Evolutionary conservation across 2,888 invertebrate species (phyloP), one percentile per base, ranked within the genome.

Genomic region (Eledona agricola): DNA sequence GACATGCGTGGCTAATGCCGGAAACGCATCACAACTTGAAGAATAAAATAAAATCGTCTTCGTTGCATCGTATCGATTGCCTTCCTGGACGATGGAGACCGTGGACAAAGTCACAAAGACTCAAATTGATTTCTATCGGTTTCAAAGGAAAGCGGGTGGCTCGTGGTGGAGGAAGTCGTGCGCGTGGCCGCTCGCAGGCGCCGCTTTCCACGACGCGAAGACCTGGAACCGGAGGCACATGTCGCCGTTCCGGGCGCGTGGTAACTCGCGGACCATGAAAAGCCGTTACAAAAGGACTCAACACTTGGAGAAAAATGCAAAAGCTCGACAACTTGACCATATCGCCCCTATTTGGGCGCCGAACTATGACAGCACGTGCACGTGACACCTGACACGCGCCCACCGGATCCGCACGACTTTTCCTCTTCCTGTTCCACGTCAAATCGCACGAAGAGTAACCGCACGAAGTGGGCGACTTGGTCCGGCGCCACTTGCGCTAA

Each of bases 321-420:
- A 62, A 60, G 50, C 54, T 40, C 55, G 56, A 53, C 58, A 55
- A 59, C 43, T 59, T 55, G 57, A 62, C 61, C 62, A 60, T 60
- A 55, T 57, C 60, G 52, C 56, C 62, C 59, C 43, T 23, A n/a
- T n/a, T 28, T 4, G 22, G 38, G 12, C 22, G 38, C 22, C 16
- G 20, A 20, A 49, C 35, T 37, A 38, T 49, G 31, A 49, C 38
- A 23, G 42, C 50, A 50, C 42, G 50, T 50, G 50, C 42, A 34
- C 4, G 28, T 32, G 50, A 50, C 50, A 50, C 42, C 40, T 50
- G 50, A 31, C 50, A 40, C 50, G 40, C 50, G 50, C 50, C 40
- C 42, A 29, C 16, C n/a, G 32, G 32, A 5, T 32, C 17, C 32
- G 17, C 32, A 9, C 13, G 13, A 5, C n/a, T 32, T 17, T 32